Evolutionary conservation across 2,888 invertebrate species (phyloP).

Genomic region (Drosophila suboccidentalis): DNA sequence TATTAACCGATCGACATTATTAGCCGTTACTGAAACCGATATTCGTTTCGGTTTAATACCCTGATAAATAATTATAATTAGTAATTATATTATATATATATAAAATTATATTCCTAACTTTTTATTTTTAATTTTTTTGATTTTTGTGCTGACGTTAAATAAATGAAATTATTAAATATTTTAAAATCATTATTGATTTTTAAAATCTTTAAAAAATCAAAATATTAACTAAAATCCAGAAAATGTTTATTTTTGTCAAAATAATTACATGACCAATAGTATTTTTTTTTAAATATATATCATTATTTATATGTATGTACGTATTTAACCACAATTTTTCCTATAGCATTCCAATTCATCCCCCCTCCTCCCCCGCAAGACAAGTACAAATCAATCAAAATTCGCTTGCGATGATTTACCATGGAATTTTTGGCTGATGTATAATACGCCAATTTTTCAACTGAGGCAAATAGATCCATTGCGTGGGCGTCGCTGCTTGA

Average conservation of each 20-base stretch:
- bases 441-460: conserved; percentile 69
- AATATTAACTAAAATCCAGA: background rate
- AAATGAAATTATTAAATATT: too few relatives aligned
- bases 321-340: conserved; percentile 14
- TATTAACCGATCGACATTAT: too few relatives aligned
- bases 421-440: conserved; percentile 72
- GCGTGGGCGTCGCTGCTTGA: conserved; percentile 62
- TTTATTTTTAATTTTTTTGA: too few relatives aligned
- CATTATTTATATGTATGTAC: too few relatives aligned
- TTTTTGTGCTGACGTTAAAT: too few relatives aligned
- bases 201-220: background rate
- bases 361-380: conserved; percentile 18
- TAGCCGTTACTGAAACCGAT: too few relatives aligned
- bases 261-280: background rate
- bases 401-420: conserved; percentile 67
- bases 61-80: too few relatives aligned
- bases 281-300: background rate
- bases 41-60: too few relatives aligned
- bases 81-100: too few relatives aligned
- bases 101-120: too few relatives aligned
- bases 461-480: conserved; percentile 60
- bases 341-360: conserved; percentile 32
- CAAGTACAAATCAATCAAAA: conserved; percentile 70
- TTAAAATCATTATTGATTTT: too few relatives aligned
- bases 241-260: background rate